A percentile compares a stretch with the other conserved stretches of the same genome.
phyloP scores from a whole-genome alignment of 2,113 vertebrate genomes.

The Vimba vimba region DNA sequence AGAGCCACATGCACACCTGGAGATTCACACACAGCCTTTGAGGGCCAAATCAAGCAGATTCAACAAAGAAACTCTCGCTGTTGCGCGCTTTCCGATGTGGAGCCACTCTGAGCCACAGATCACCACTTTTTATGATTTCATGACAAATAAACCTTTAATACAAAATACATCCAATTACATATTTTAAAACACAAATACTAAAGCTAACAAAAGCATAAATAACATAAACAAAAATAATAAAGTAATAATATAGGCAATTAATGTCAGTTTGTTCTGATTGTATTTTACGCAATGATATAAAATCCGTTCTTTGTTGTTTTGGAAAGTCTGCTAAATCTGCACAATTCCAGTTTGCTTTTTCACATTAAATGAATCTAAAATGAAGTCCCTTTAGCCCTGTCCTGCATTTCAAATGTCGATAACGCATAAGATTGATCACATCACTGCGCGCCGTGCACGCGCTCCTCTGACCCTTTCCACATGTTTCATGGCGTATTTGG shows the following conservation, averaged over 20 bases:
- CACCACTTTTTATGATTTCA: conserved; percentile 24
- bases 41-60: neutral
- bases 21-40: conserved; percentile 30
- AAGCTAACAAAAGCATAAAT: neutral
- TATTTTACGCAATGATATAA: neutral
- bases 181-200: neutral
- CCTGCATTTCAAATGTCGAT: neutral
- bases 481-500: neutral
- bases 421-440: neutral
- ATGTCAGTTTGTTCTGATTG: neutral
- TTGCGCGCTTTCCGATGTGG: neutral
- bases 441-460: neutral
- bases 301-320: too few relatives aligned
- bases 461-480: neutral
- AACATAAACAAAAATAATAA: neutral
- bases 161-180: neutral
- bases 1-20: conserved; percentile 53
- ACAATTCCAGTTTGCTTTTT: neutral
- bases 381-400: neutral
- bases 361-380: neutral
- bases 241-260: neutral
- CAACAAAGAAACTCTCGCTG: neutral
- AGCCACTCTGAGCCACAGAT: neutral
- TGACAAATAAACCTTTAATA: neutral
- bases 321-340: neutral